A percentile compares a stretch with the other conserved stretches of the same genome.
Evolutionary conservation across 2,888 invertebrate genomes (phyloP).

Genomic region (Palloptera scutellata): DNA sequence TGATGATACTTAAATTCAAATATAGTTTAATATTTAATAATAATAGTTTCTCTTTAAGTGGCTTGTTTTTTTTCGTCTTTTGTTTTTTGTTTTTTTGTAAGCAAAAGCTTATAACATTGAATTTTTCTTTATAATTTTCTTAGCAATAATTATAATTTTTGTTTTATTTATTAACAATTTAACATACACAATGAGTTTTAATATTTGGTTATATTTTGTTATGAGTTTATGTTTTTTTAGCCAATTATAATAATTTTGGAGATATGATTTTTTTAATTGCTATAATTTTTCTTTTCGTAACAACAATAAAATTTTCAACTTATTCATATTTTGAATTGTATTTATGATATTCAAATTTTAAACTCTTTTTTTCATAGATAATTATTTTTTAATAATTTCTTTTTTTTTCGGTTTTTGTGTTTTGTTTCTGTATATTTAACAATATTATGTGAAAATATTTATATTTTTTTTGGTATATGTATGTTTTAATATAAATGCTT

Average conservation of each 20-base stretch:
- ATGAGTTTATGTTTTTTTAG: too few relatives aligned
- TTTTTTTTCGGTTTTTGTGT: conserved; percentile 30
- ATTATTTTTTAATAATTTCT: conserved; percentile 34
- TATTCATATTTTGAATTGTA: neutral
- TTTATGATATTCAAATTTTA: conserved; percentile 1
- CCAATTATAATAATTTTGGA: neutral
- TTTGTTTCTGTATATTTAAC: conserved; percentile 22
- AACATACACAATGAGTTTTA: neutral
- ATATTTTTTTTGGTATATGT: neutral
- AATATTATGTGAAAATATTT: neutral
- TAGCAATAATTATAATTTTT: conserved; percentile 7
- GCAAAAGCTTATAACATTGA: conserved; percentile 8
- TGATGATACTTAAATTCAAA: conserved; percentile 22
- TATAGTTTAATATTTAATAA: neutral
- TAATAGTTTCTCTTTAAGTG: neutral
- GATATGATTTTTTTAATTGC: conserved; percentile 1
- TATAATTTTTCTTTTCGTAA: neutral
- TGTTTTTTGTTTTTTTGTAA: conserved; percentile 1
- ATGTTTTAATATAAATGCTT: neutral
- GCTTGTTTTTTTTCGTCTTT: neutral
- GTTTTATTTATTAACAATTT: conserved; percentile 6
- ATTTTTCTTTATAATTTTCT: neutral
- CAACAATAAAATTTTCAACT: neutral
- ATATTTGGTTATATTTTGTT: neutral
- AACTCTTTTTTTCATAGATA: conserved; percentile 18